phyloP scores from a whole-genome alignment of 35 echinoderm and acorn worm genomes.

The Nesometra sesokonis region DNA sequence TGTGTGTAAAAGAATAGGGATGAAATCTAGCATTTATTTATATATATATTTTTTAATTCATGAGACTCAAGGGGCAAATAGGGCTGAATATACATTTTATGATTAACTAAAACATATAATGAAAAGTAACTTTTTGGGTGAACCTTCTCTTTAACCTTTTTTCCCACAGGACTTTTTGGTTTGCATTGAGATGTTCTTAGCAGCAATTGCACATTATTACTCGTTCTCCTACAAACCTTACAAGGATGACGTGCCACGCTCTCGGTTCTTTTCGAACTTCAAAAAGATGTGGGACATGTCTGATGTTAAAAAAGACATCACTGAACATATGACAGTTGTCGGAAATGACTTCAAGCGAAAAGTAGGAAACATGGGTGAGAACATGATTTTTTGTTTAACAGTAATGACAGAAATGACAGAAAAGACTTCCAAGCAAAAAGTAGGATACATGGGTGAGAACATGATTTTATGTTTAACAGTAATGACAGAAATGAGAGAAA shows the following conservation, averaged over 20 bases:
- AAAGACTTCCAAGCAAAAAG: background rate
- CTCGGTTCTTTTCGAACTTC: background rate
- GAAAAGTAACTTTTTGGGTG: too few species aligned
- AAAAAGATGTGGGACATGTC: constrained; percentile 1
- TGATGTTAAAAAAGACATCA: background rate
- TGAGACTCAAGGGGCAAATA: too few species aligned
- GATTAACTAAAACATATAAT: too few species aligned
- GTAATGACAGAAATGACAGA: background rate
- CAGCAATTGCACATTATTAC: background rate
- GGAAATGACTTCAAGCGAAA: background rate
- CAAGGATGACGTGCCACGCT: background rate
- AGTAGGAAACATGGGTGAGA: background rate
- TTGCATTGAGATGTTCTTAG: constrained; percentile 2
- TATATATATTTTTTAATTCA: too few species aligned
- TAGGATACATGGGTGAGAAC: background rate
- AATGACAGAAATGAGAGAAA: background rate
- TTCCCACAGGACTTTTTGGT: background rate
- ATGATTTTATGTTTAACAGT: background rate
- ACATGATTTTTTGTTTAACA: background rate
- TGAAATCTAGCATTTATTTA: too few species aligned
- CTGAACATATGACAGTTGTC: background rate
- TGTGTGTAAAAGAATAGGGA: too few species aligned
- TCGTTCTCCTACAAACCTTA: background rate
- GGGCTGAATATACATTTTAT: too few species aligned
- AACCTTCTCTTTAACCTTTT: too few species aligned